Conservation (phyloP, 2,888 invertebrate species). For the Hofmannophila pseudospretella region DNA sequence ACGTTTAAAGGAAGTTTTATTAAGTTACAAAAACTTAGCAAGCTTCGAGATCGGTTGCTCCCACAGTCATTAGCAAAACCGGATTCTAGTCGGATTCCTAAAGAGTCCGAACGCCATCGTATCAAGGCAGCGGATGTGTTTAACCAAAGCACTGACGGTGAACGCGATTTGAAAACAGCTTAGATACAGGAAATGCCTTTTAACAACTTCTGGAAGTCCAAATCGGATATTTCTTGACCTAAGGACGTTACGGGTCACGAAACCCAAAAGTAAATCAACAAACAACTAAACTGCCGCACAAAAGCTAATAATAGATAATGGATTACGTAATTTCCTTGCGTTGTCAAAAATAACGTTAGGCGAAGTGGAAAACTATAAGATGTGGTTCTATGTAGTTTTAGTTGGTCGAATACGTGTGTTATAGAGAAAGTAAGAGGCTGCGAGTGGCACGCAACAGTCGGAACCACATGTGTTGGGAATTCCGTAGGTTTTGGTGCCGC, state of each 20-base stretch:
- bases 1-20: too few species aligned
- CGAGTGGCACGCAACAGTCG: slow-evolving; percentile 1
- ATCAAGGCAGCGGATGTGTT: too few species aligned
- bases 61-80: background rate
- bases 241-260: too few species aligned
- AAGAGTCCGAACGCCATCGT: too few species aligned
- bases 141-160: too few species aligned
- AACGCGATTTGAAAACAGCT: too few species aligned
- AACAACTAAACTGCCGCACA: background rate
- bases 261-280: too few species aligned
- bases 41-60: background rate
- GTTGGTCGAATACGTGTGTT: background rate
- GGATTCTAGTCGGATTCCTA: background rate
- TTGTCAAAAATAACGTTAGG: background rate
- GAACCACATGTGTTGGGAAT: slow-evolving; percentile 36
- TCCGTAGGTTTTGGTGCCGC: slow-evolving; percentile 37
- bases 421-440: background rate
- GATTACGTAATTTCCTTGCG: background rate
- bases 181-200: too few species aligned
- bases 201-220: too few species aligned
- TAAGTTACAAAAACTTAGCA: background rate
- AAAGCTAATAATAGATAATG: background rate
- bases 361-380: too few species aligned
- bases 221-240: too few species aligned
- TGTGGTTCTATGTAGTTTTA: background rate